Conservation (phyloP, 1,140 invertebrate genomes). For the Drosophila fuyamai region DNA sequence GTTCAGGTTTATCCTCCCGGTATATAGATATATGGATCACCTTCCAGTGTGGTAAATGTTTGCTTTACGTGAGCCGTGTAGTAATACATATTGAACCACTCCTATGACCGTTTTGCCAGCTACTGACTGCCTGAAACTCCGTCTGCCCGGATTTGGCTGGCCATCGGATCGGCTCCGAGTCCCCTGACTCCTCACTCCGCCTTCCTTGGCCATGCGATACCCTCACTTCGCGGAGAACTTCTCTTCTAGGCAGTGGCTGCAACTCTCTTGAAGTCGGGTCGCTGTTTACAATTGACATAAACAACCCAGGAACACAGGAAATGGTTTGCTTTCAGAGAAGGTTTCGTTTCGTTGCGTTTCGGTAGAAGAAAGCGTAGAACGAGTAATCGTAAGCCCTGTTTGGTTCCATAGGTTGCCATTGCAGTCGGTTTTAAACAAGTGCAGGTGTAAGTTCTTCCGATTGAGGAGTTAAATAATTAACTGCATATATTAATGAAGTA, state of each 20-base stretch:
- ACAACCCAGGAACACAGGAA: slow-evolving; percentile 10
- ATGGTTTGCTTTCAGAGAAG: background rate
- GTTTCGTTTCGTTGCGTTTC: background rate
- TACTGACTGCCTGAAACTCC: slow-evolving; percentile 47
- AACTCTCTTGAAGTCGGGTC: background rate
- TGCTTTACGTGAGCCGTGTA: slow-evolving; percentile 73
- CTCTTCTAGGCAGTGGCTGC: slow-evolving; percentile 6
- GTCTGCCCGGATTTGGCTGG: slow-evolving; percentile 19
- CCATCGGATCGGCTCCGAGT: slow-evolving; percentile 4
- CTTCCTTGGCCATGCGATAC: slow-evolving; percentile 25
- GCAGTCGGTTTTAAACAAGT: slow-evolving; percentile 14
- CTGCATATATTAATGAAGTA: no score
- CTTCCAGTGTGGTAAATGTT: slow-evolving; percentile 71
- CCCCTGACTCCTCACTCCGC: background rate
- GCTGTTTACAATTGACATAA: slow-evolving; percentile 16
- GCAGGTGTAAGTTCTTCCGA: slow-evolving; percentile 7
- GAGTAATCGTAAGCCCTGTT: background rate
- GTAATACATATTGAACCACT: slow-evolving; percentile 68
- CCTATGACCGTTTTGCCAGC: slow-evolving; percentile 46
- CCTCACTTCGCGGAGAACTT: slow-evolving; percentile 20
- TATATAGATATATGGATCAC: slow-evolving; percentile 17
- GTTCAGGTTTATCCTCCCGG: background rate
- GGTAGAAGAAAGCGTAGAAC: background rate
- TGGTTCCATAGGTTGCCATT: background rate
- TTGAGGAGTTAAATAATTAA: background rate